Percentiles rank a stretch among this genome's conserved stretches.
Conservation (phyloP, 2,888 invertebrate genomes). For the Machimus rusticus region DNA sequence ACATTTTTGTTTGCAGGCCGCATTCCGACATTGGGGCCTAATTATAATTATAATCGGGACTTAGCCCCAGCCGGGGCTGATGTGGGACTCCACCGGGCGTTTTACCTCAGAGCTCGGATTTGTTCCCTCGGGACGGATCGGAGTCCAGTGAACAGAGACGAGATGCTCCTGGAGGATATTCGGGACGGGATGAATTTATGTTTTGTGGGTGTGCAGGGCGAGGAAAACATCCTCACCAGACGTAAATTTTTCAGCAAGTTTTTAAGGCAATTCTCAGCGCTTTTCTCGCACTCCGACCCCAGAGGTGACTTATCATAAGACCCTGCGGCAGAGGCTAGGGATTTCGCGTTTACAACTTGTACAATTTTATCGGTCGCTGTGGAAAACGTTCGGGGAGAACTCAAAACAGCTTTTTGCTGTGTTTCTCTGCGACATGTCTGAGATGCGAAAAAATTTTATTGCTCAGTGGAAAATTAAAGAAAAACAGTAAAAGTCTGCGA, state of each 20-base stretch:
- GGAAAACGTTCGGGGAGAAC: neutral
- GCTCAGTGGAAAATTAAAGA: neutral
- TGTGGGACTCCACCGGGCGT: neutral
- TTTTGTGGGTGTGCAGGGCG: neutral
- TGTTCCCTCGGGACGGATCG: neutral
- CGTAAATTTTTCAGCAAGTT: neutral
- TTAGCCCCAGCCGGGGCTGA: neutral
- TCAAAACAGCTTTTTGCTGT: neutral
- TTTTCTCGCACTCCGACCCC: neutral
- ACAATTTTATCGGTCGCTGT: neutral
- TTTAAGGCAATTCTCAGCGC: neutral
- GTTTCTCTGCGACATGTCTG: neutral
- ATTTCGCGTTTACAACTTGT: neutral
- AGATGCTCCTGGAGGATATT: neutral
- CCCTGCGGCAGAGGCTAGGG: neutral
- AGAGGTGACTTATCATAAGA: neutral
- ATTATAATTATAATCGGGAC: neutral
- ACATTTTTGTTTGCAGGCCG: neutral
- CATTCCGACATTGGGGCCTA: neutral
- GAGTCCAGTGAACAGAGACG: neutral
- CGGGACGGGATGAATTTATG: neutral
- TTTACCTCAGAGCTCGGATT: neutral
- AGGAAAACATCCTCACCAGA: neutral
- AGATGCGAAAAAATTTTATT: neutral
- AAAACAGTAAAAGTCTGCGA: neutral